Conservation (phyloP, 2,797 vertebrate species). For the Neoniphon sammara region DNA sequence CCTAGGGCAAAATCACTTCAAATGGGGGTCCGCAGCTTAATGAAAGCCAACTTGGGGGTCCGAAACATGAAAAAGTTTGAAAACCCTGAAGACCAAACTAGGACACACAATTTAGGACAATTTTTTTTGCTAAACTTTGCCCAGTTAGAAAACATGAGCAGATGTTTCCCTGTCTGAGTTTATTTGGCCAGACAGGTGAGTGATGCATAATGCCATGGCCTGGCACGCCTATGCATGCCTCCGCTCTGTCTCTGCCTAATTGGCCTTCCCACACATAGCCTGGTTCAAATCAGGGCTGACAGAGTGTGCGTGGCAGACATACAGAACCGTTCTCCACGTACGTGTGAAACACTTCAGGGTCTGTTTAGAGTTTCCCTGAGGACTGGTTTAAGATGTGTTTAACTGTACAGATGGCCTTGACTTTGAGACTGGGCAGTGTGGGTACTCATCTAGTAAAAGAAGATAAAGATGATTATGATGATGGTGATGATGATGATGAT, state of each 20-base stretch:
- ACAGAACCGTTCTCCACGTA: constrained; percentile 41
- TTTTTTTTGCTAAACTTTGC: constrained; percentile 52
- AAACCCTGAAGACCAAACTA: constrained; percentile 24
- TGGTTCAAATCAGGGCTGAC: constrained; percentile 90
- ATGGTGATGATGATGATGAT: too few relatives aligned
- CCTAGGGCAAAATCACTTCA: too few relatives aligned
- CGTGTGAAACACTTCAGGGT: constrained; percentile 59
- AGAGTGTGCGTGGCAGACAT: constrained; percentile 65
- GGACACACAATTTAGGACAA: constrained; percentile 46
- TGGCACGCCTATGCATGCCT: constrained; percentile 84
- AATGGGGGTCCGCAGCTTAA: too few relatives aligned
- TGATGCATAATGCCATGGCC: constrained; percentile 87
- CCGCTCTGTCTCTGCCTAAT: constrained; percentile 86
- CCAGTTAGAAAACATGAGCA: constrained; percentile 83
- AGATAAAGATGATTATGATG: constrained; percentile 63
- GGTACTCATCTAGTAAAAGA: constrained; percentile 60
- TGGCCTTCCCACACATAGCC: constrained; percentile 85
- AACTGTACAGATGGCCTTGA: constrained; percentile 60
- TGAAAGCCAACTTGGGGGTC: too few relatives aligned
- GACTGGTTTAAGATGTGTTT: constrained; percentile 71
- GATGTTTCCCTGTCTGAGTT: constrained; percentile 84
- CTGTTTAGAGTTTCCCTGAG: constrained; percentile 69
- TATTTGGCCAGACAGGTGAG: constrained; percentile 89
- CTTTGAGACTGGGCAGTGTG: constrained; percentile 55
- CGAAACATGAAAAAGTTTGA: too few relatives aligned